Conservation (phyloP, 2,888 invertebrate genomes). For the Malthinus seriepunctatus region DNA sequence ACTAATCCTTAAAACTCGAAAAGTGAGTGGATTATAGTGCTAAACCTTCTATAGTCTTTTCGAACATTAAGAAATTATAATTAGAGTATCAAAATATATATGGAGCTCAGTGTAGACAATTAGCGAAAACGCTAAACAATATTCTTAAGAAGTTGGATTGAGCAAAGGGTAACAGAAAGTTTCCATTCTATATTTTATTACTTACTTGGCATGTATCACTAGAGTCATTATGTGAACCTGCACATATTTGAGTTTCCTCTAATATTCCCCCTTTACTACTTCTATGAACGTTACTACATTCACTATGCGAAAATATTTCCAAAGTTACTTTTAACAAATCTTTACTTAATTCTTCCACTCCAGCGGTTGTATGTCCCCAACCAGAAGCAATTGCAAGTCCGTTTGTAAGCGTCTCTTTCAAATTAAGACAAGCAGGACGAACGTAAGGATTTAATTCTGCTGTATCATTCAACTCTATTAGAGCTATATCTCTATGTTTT, state of each 20-base stretch:
- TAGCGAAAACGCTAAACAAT: too few species aligned
- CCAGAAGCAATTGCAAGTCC: constrained; percentile 46
- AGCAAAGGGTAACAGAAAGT: too few species aligned
- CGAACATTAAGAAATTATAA: too few species aligned
- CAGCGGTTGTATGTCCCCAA: constrained; percentile 59
- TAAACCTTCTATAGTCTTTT: too few species aligned
- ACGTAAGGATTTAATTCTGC: constrained; percentile 50
- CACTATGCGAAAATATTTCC: constrained; percentile 38
- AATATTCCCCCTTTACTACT: constrained; percentile 50
- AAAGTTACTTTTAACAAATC: constrained; percentile 57
- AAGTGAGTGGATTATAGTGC: too few species aligned
- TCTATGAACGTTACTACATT: constrained; percentile 43
- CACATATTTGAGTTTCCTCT: constrained; percentile 56
- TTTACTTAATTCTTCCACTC: constrained; percentile 17
- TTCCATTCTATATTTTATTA: constrained; percentile 48
- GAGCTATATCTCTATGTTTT: constrained; percentile 58
- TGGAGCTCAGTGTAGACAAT: too few species aligned
- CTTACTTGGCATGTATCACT: constrained; percentile 58
- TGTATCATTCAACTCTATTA: constrained; percentile 49
- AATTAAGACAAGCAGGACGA: constrained; percentile 56
- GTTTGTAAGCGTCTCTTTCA: constrained; percentile 7
- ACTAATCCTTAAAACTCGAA: too few species aligned
- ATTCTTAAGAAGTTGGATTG: too few species aligned
- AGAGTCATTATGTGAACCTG: constrained; percentile 50
- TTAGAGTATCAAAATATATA: too few species aligned